Percentiles rank a stretch among this genome's conserved stretches.
Conservation (phyloP, 2,888 invertebrate genomes). For the Deladenus siricidicola region DNA sequence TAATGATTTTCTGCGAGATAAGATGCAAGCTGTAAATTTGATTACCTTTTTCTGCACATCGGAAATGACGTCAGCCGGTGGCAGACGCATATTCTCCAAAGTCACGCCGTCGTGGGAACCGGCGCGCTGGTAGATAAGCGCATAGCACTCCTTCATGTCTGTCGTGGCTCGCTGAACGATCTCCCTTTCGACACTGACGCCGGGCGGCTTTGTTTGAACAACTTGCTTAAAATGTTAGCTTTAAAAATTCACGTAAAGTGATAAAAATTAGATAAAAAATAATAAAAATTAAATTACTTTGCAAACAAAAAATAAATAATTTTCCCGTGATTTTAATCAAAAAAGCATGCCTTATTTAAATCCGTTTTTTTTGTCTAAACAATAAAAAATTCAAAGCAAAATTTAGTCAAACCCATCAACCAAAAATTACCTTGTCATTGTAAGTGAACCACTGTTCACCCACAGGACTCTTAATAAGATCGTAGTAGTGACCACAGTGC, state of each 20-base stretch:
- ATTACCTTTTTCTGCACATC: conserved; percentile 20
- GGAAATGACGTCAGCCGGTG: conserved; percentile 19
- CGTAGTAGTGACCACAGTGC: conserved; percentile 65
- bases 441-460: conserved; percentile 63
- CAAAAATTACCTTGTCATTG: conserved; percentile 58
- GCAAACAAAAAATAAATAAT: too few species aligned
- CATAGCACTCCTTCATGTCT: conserved; percentile 37
- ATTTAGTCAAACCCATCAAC: neutral
- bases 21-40: too few species aligned
- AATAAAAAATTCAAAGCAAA: neutral
- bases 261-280: neutral
- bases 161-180: conserved; percentile 14
- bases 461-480: conserved; percentile 58
- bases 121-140: conserved; percentile 28
- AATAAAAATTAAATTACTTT: neutral
- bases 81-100: conserved; percentile 6
- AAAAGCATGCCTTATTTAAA: neutral
- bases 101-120: conserved; percentile 1
- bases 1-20: too few species aligned
- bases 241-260: conserved; percentile 1
- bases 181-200: conserved; percentile 16
- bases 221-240: conserved; percentile 19
- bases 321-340: neutral
- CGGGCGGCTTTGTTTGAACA: conserved; percentile 15
- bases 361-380: neutral